A percentile compares a stretch with the other conserved stretches of the same genome.
phyloP scores from a whole-genome alignment of 1,140 invertebrate species.

The Drosophila orena region DNA sequence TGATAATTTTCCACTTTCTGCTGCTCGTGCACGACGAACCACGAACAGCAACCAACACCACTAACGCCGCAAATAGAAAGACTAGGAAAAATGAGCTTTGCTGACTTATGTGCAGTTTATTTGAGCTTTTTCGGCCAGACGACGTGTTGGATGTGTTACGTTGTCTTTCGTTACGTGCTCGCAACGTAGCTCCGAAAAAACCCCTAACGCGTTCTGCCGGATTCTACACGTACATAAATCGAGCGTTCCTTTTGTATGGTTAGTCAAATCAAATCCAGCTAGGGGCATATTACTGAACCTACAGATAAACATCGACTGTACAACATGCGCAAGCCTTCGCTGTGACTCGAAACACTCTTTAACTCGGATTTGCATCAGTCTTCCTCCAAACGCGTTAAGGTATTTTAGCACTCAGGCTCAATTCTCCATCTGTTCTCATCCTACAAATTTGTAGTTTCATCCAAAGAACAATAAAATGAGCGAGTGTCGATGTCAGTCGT shows the following conservation, averaged over 20 bases:
- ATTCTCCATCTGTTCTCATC: background rate
- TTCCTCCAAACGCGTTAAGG: conserved; percentile 17
- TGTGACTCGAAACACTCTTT: background rate
- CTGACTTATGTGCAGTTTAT: conserved; percentile 2
- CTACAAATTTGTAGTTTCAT: background rate
- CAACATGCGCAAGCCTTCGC: background rate
- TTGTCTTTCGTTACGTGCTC: background rate
- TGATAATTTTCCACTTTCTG: conserved; percentile 45
- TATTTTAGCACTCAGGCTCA: conserved; percentile 3
- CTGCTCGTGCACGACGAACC: conserved; percentile 25
- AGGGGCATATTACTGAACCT: background rate
- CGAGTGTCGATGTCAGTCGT: conserved; percentile 6
- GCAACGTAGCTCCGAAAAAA: conserved; percentile 13
- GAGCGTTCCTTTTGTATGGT: too few relatives aligned
- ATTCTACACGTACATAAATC: background rate
- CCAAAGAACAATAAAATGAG: conserved; percentile 14
- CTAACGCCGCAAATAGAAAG: conserved; percentile 58
- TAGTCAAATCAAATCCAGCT: background rate
- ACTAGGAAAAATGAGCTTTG: conserved; percentile 36
- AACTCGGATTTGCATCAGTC: background rate
- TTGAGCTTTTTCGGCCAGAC: background rate
- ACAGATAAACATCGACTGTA: background rate
- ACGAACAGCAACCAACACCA: conserved; percentile 35
- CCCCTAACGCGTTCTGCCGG: conserved; percentile 7
- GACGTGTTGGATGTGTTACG: background rate